Evolutionary conservation across 1,140 invertebrate genomes (phyloP), one percentile per base, ranked within the genome.

Genomic region (fruit fly (Drosophila melanogaster)): DNA sequence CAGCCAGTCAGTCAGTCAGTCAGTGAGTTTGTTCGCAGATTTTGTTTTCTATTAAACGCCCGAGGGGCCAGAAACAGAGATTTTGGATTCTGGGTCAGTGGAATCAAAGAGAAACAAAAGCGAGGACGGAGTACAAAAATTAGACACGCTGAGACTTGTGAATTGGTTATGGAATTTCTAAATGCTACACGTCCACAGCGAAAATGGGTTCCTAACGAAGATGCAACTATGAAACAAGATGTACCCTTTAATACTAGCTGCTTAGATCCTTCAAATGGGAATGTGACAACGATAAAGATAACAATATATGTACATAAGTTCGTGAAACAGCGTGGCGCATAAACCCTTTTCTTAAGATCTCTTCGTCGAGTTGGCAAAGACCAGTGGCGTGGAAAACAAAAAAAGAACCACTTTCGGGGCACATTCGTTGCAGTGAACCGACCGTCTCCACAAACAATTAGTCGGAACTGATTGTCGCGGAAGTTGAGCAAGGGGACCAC

Each of bases 61-160:
- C 12, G 12, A 14, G 66, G 61, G 66, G 61, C 33, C 49, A 33
- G 40, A 46, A 51, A 33, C 38, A 55, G 43, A 49, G 57, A 75
- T 75, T 75, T 60, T 75, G 53, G 50, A 75, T 75, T 75, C 71
- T 75, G 53, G 71, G 72, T 75, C 72, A 75, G 59, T 75, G 53
- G 72, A 74, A 75, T 75, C 44, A 57, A 65, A n/a, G 53, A 40
- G 10, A 55, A 54, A 30, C 37, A 38, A 46, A 55, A 41, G 37
- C 24, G 14, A 35, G 26, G 10, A 19, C 19, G 35, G 8, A 33
- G 47, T 30, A 30, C 15, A 35, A 57, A 44, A 38, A 44, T 17
- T 12, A 69, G 35, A 14, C 19, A 58, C 33, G 38, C 49, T 24
- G 41, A 43, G 50, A 43, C 10, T 56, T 33, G 43, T n/a, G 6